phyloP scores from a whole-genome alignment of 2,797 vertebrate species.

The Erethizon dorsatum region DNA sequence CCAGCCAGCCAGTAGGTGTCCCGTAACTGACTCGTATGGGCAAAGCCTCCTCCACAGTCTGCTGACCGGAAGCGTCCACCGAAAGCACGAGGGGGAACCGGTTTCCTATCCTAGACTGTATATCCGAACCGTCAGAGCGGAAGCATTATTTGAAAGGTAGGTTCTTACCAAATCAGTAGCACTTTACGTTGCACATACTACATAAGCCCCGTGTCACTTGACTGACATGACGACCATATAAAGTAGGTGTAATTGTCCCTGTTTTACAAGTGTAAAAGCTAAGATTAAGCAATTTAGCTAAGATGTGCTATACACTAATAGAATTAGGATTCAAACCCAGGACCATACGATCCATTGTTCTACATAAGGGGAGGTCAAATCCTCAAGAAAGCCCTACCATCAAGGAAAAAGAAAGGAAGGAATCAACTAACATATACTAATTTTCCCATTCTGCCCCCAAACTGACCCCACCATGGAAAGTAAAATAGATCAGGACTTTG shows the following conservation, averaged over 20 bases:
- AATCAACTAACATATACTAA: neutral
- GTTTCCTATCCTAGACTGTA: neutral
- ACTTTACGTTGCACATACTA: neutral
- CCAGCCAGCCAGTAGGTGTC: neutral
- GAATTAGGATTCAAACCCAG: neutral
- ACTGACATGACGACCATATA: neutral
- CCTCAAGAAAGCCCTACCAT: neutral
- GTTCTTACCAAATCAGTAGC: neutral
- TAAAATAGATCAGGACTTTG: neutral
- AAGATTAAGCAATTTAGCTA: neutral
- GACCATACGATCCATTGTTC: neutral
- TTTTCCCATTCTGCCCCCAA: neutral
- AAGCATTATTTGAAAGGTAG: neutral
- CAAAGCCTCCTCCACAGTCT: neutral
- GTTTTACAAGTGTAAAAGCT: neutral
- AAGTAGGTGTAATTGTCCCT: neutral
- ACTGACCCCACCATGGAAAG: neutral
- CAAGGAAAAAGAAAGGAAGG: neutral
- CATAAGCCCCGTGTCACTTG: neutral
- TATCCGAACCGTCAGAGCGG: neutral
- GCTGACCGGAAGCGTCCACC: neutral
- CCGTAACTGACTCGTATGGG: neutral
- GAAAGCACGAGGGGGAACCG: neutral
- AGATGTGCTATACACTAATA: neutral
- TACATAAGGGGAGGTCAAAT: neutral